Conservation (phyloP, 2,797 vertebrate species). For the Choloepus didactylus region DNA sequence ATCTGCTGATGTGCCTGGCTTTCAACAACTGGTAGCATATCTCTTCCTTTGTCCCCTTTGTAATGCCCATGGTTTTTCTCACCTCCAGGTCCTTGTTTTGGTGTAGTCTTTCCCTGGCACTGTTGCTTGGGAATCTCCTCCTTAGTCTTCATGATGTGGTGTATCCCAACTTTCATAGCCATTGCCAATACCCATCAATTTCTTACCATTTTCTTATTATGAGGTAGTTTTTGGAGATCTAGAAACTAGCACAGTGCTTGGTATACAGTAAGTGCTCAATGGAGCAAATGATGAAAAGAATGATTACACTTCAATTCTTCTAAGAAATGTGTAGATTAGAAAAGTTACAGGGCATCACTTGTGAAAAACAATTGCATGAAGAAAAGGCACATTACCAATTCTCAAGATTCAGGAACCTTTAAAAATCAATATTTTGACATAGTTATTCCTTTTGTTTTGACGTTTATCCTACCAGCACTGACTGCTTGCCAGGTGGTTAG, state of each 20-base stretch:
- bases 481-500: too few relatives aligned
- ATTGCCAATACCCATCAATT: too few relatives aligned
- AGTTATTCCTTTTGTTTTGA: not conserved
- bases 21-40: too few relatives aligned
- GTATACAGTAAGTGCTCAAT: rapidly evolving
- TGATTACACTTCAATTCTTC: not conserved
- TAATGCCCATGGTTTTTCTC: rapidly evolving
- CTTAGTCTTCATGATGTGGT: rapidly evolving
- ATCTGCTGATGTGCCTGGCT: rapidly evolving
- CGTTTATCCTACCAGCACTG: rapidly evolving
- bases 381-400: not conserved
- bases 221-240: rapidly evolving
- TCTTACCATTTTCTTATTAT: rapidly evolving
- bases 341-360: not conserved
- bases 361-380: not conserved
- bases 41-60: rapidly evolving
- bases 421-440: not conserved
- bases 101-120: not conserved
- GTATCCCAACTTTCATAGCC: not conserved
- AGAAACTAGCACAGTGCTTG: rapidly evolving
- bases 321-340: not conserved
- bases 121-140: too few relatives aligned
- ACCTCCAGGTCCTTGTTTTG: not conserved
- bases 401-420: rapidly evolving
- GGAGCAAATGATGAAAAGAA: not conserved